Conservation (phyloP, 2,797 vertebrate genomes). For the Xenops minutus region DNA sequence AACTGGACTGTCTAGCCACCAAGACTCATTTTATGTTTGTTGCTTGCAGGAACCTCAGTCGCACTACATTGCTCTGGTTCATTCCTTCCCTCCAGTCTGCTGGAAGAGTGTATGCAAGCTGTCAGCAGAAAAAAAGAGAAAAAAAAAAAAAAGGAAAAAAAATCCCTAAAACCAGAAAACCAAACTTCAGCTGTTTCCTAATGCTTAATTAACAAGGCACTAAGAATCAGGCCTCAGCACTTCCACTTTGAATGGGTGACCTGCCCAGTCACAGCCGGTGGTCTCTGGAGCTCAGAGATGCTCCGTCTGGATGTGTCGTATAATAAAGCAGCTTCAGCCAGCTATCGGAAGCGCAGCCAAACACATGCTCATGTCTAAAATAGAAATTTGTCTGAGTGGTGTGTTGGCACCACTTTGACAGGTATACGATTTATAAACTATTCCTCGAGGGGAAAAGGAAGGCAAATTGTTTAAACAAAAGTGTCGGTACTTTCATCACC, state of each 20-base stretch:
- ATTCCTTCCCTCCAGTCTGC: background rate
- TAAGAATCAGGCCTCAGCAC: background rate
- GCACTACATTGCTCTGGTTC: background rate
- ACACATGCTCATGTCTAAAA: constrained; percentile 31
- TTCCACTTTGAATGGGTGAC: background rate
- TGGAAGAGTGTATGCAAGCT: background rate
- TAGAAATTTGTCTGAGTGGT: background rate
- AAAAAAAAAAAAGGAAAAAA: background rate
- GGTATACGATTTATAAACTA: constrained; percentile 6
- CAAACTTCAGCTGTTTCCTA: background rate
- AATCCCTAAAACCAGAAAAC: fast-evolving
- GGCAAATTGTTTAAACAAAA: constrained; percentile 28
- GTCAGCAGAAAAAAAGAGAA: background rate
- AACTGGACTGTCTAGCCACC: background rate
- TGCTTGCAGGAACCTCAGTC: background rate
- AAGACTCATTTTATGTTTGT: fast-evolving
- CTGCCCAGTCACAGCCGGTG: background rate
- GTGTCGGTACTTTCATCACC: constrained; percentile 7
- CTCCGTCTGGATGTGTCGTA: background rate
- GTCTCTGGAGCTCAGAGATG: background rate
- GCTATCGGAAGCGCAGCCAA: background rate
- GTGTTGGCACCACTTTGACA: background rate
- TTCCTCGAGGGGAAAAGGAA: background rate
- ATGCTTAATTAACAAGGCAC: background rate
- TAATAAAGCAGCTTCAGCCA: background rate